A percentile compares a stretch with the other conserved stretches of the same genome.
Evolutionary conservation across 2,797 vertebrate species (phyloP).

Genomic region (Enteromius radiatus): DNA sequence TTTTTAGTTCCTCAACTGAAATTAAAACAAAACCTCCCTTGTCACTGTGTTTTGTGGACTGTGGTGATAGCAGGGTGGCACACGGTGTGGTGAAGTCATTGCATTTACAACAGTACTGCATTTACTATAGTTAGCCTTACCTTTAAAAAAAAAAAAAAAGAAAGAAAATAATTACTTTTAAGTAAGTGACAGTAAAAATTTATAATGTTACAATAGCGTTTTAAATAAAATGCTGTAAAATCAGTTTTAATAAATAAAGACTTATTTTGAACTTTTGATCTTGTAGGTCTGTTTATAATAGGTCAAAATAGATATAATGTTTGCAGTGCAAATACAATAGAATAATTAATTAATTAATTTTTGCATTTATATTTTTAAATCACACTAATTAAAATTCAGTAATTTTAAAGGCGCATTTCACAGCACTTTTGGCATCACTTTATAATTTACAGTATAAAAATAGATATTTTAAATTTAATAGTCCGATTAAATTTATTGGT

Average conservation of each 20-base stretch:
- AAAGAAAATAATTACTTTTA: not conserved
- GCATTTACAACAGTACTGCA: not conserved
- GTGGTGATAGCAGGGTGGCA: conserved; percentile 19
- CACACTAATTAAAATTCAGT: not conserved
- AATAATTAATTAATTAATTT: not conserved
- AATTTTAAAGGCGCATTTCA: not conserved
- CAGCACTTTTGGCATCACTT: not conserved
- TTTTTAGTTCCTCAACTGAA: conserved; percentile 19
- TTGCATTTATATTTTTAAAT: not conserved
- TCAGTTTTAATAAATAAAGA: not conserved
- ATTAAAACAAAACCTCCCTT: conserved; percentile 38
- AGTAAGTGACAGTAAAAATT: not conserved
- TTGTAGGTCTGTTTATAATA: not conserved
- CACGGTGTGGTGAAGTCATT: not conserved
- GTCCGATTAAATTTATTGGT: not conserved
- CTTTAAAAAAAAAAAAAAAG: not conserved
- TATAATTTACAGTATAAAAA: not conserved
- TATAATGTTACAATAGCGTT: not conserved
- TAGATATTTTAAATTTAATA: not conserved
- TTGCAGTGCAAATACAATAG: not conserved
- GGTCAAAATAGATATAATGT: not conserved
- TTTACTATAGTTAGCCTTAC: not conserved
- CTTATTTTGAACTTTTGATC: not conserved
- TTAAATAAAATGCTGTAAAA: not conserved
- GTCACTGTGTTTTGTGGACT: conserved; percentile 25